A percentile compares a stretch with the other conserved stretches of the same genome.
phyloP scores from a whole-genome alignment of 2,797 vertebrate species.

The Centroberyx gerrardi region DNA sequence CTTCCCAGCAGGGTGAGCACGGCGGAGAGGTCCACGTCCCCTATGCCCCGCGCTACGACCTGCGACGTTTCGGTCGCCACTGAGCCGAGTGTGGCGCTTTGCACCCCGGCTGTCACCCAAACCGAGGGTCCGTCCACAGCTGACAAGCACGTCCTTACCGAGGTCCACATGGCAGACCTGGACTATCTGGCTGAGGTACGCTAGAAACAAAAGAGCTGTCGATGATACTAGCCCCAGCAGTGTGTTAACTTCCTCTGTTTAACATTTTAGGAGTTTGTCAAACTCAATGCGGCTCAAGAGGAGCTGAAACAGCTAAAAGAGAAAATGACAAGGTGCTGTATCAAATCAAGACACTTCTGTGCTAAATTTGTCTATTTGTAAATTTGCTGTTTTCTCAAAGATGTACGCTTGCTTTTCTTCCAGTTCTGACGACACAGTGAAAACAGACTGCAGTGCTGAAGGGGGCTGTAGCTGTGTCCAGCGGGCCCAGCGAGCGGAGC shows the following conservation, averaged over 20 bases:
- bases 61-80: constrained; percentile 23
- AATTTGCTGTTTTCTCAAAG: not conserved
- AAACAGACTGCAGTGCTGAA: not conserved
- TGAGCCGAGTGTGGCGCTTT: not conserved
- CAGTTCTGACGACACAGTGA: constrained; percentile 6
- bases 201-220: not conserved
- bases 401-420: not conserved
- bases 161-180: constrained; percentile 79
- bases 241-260: not conserved
- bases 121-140: constrained; percentile 52
- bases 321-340: constrained; percentile 64
- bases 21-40: constrained; percentile 17
- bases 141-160: constrained; percentile 73
- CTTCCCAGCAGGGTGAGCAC: constrained; percentile 12
- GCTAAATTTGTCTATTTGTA: not conserved
- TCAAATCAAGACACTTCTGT: not conserved
- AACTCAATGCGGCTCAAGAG: constrained; percentile 57
- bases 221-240: too few relatives aligned
- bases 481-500: constrained; percentile 80
- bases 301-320: constrained; percentile 45
- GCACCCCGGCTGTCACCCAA: constrained; percentile 56
- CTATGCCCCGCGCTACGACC: not conserved
- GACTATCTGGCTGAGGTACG: constrained; percentile 76
- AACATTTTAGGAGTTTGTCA: constrained; percentile 74
- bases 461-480: constrained; percentile 49